A percentile compares a stretch with the other conserved stretches of the same genome.
These are phyloP conservation scores for Beris chalybata DNA, from an alignment of 2,888 invertebrate genomes.

Conservation along the genomic window DNA sequence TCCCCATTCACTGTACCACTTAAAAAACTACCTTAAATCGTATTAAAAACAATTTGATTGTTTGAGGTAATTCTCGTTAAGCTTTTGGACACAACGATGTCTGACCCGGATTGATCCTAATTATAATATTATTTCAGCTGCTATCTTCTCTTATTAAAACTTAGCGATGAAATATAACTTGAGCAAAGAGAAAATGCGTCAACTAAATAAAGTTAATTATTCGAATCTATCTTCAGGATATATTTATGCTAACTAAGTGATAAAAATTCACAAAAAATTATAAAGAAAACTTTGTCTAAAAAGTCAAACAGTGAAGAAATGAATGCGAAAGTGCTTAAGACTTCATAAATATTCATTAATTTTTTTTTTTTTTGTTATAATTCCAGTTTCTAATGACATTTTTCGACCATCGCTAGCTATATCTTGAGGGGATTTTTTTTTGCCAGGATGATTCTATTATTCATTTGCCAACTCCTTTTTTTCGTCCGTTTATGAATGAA, in stretches of 20 bases:
- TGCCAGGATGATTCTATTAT: too few species aligned
- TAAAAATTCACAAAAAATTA: conserved; percentile 1
- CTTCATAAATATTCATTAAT: conserved; percentile 26
- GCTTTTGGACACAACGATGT: too few species aligned
- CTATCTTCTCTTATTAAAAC: too few species aligned
- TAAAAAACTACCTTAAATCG: too few species aligned
- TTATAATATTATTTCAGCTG: too few species aligned
- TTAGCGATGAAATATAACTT: neutral
- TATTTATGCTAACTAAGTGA: conserved; percentile 1
- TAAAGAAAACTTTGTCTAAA: conserved; percentile 5
- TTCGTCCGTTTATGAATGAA: too few species aligned
- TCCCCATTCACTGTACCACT: too few species aligned
- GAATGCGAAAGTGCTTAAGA: conserved; percentile 21
- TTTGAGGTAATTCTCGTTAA: too few species aligned
- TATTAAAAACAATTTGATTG: too few species aligned
- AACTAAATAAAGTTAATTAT: neutral
- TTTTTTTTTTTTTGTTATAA: neutral
- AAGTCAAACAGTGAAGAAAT: neutral
- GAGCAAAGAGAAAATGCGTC: neutral
- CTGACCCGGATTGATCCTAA: too few species aligned
- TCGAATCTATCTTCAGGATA: neutral
- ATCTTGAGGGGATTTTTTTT: neutral
- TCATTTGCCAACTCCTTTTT: too few species aligned
- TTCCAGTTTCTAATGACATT: neutral
- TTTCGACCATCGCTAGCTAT: neutral